These are phyloP conservation scores for Synanthedon vespiformis DNA, from an alignment of 2,888 invertebrate genomes.

Conservation along the genomic window DNA sequence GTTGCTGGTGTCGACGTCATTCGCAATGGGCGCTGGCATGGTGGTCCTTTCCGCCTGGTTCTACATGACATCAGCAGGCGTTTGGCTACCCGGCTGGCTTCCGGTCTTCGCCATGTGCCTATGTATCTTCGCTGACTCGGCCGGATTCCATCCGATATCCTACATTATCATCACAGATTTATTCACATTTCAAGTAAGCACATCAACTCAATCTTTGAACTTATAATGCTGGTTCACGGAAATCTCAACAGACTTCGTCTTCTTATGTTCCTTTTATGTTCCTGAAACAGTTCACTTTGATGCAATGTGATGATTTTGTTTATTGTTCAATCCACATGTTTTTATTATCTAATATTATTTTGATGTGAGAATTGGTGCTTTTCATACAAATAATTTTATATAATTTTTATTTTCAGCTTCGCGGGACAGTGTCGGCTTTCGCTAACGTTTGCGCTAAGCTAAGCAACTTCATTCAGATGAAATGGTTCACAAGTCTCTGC, in stretches of 20 bases:
- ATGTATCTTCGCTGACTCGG: constrained; percentile 57
- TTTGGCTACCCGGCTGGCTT: constrained; percentile 56
- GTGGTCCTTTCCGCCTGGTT: constrained; percentile 48
- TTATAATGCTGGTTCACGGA: too few relatives aligned
- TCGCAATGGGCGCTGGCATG: constrained; percentile 52
- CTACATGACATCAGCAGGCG: constrained; percentile 39
- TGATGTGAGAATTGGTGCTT: background rate
- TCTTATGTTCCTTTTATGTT: too few relatives aligned
- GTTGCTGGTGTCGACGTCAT: constrained; percentile 47
- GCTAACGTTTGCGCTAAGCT: constrained; percentile 57
- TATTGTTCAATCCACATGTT: too few relatives aligned
- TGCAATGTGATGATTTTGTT: too few relatives aligned
- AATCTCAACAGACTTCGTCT: too few relatives aligned
- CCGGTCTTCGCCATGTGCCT: constrained; percentile 56
- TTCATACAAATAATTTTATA: background rate
- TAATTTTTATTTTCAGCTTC: constrained; percentile 35
- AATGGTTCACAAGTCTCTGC: constrained; percentile 52
- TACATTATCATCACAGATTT: constrained; percentile 61
- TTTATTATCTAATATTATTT: too few relatives aligned
- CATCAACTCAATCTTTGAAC: too few relatives aligned
- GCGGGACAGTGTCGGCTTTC: constrained; percentile 55
- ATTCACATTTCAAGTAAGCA: constrained; percentile 54
- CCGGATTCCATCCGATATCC: constrained; percentile 59
- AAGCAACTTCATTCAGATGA: constrained; percentile 58
- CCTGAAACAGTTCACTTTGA: too few relatives aligned